Conservation (phyloP, 2,888 invertebrate species). For the Drosophila niveifrons region DNA sequence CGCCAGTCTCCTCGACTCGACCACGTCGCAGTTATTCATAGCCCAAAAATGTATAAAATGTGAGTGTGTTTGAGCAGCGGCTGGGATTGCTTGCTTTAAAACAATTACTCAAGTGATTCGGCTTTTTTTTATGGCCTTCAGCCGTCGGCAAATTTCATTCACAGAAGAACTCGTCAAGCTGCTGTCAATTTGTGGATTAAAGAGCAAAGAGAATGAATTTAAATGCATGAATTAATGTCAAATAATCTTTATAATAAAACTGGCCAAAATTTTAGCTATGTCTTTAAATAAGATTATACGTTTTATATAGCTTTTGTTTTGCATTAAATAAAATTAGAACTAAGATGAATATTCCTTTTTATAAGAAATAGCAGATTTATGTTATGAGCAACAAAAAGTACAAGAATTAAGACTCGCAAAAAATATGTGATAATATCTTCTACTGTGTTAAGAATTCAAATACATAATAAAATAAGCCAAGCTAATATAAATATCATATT, state of each 20-base stretch:
- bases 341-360: too few species aligned
- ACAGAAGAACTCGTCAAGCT: conserved; percentile 24
- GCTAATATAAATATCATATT: not conserved
- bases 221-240: too few species aligned
- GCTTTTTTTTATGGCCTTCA: conserved; percentile 4
- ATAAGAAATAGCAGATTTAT: too few species aligned
- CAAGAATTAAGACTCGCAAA: too few species aligned
- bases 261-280: not conserved
- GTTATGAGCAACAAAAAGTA: too few species aligned
- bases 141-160: conserved; percentile 18
- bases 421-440: too few species aligned
- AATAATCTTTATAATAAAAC: not conserved
- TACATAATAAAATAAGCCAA: too few species aligned
- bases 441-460: too few species aligned
- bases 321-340: not conserved
- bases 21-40: conserved; percentile 9
- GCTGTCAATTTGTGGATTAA: conserved; percentile 26
- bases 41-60: conserved; percentile 18
- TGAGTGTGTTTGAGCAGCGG: not conserved
- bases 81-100: conserved; percentile 16
- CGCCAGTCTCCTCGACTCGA: not conserved
- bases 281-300: not conserved
- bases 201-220: conserved; percentile 2
- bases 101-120: conserved; percentile 53
- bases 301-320: not conserved